These are phyloP conservation scores for Drosophila siamana DNA, from an alignment of 2,888 invertebrate species.

Conservation along the genomic window DNA sequence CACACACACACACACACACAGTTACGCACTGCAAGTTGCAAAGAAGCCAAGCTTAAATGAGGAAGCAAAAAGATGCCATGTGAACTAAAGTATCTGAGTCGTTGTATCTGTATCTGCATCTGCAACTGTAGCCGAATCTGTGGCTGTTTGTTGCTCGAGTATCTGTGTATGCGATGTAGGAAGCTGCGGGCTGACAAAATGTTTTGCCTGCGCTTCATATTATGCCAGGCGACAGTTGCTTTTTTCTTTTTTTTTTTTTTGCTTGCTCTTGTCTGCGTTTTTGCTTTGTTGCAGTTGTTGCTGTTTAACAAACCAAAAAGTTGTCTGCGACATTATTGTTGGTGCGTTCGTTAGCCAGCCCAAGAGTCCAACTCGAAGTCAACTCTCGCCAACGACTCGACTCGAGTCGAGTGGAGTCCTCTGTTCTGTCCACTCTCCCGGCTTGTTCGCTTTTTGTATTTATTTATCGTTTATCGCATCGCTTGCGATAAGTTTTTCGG, in stretches of 20 bases:
- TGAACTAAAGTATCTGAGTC: conserved; percentile 40
- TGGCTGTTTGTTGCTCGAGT: conserved; percentile 12
- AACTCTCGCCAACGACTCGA: no score
- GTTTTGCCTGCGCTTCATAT: conserved; percentile 65
- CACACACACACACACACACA: conserved; percentile 26
- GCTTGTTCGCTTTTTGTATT: conserved; percentile 57
- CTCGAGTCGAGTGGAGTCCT: not conserved
- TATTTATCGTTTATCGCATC: conserved; percentile 82
- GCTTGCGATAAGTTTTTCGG: conserved; percentile 81
- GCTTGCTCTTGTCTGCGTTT: not conserved
- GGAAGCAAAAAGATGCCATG: conserved; percentile 61
- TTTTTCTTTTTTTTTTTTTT: no score
- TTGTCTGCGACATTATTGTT: conserved; percentile 62
- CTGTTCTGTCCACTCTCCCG: conserved; percentile 1
- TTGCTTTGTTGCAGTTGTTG: conserved; percentile 34
- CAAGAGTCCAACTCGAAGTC: conserved; percentile 12
- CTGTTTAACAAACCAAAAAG: conserved; percentile 69
- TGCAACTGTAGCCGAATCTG: conserved; percentile 27
- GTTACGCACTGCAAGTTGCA: conserved; percentile 8
- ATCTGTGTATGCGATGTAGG: conserved; percentile 43
- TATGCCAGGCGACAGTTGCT: conserved; percentile 64
- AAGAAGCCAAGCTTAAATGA: conserved; percentile 52
- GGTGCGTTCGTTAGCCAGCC: conserved; percentile 48
- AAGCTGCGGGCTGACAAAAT: conserved; percentile 64
- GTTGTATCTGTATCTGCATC: conserved; percentile 32